Evolutionary conservation across 2,797 vertebrate genomes (phyloP).

Genomic region (Yasuhikotakia modesta): DNA sequence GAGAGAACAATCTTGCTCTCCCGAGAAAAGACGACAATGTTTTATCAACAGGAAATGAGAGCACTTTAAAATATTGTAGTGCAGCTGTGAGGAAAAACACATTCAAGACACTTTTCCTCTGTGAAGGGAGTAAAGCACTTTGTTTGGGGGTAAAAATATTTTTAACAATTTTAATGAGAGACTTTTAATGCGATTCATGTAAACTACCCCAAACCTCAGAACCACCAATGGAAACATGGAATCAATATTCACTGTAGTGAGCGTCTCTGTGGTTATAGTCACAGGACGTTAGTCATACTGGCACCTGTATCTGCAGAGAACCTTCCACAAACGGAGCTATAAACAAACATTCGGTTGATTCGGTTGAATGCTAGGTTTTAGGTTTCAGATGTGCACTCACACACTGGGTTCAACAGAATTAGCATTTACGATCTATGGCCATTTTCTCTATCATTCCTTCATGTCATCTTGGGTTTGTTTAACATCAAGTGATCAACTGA

Average conservation of each 20-base stretch:
- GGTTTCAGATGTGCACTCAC: slow-evolving; percentile 68
- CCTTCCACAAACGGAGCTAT: no score
- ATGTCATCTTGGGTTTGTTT: slow-evolving; percentile 50
- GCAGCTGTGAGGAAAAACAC: slow-evolving; percentile 70
- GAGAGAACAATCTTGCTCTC: slow-evolving; percentile 63
- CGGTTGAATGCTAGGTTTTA: background rate
- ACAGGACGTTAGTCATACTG: no score
- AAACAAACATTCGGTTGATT: no score
- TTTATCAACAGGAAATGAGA: slow-evolving; percentile 56
- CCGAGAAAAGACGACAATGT: slow-evolving; percentile 69
- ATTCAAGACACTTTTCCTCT: slow-evolving; percentile 62
- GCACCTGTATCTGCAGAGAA: no score
- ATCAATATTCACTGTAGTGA: no score
- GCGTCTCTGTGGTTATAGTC: no score
- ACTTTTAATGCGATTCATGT: no score
- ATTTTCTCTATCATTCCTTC: slow-evolving; percentile 64
- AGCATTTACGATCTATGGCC: slow-evolving; percentile 74
- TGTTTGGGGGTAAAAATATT: no score
- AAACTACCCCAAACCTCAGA: no score
- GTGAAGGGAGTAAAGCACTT: background rate
- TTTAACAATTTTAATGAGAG: no score
- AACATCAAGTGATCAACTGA: background rate
- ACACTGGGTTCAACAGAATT: slow-evolving; percentile 68
- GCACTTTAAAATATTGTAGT: slow-evolving; percentile 67
- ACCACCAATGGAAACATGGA: no score